Base-by-base conservation (phyloP, 1,140 invertebrate species). In the Drosophila athabasca region DNA sequence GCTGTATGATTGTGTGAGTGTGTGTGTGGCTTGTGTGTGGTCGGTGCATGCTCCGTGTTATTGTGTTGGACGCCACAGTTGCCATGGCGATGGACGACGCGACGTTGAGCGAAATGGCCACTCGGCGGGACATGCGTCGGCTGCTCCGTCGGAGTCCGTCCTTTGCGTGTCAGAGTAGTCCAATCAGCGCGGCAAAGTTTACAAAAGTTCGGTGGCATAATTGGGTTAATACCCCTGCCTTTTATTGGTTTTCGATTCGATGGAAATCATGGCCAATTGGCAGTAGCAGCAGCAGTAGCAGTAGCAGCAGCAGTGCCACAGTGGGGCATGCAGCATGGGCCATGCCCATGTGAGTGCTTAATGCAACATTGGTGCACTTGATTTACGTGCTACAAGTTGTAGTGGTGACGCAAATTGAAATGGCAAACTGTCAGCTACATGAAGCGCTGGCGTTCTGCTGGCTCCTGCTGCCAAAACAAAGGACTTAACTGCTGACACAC, bases 41-140 rank as follows among this genome's bases (percentile, higher is more conserved):
- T 82, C 58, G 83, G 83, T 88, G 83, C 83, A 88, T 88, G 83
- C 83, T 88, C 83, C 64, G 83, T 88, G 76, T 79, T 76, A 88
- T 88, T 88, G 83, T 88, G 76, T 76, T 88, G 83, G 83, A 84
- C 76, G 82, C 31, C 66, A 35, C 44, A 43, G 83, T 88, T 79
- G 83, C 60, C 79, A 88, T 79, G 72, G 49, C 61, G 13, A 79
- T 67, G 35, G 29, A 13, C 35, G 3, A 3, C 17, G 17, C 17
- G 17, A 19, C 17, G 17, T 19, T 39, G 35, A 51, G 49, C 65
- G 51, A 59, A 72, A 68, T 88, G 74, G 69, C 77, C 60, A 83
- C 53, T 69, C 59, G 67, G 60, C 58, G 62, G 52, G 59, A 54
- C 54, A 24, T 41, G 68, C 74, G 53, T 62, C 59, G 45, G 50